Conservation (phyloP, 2,888 invertebrate genomes). For the Noctua janthe region DNA sequence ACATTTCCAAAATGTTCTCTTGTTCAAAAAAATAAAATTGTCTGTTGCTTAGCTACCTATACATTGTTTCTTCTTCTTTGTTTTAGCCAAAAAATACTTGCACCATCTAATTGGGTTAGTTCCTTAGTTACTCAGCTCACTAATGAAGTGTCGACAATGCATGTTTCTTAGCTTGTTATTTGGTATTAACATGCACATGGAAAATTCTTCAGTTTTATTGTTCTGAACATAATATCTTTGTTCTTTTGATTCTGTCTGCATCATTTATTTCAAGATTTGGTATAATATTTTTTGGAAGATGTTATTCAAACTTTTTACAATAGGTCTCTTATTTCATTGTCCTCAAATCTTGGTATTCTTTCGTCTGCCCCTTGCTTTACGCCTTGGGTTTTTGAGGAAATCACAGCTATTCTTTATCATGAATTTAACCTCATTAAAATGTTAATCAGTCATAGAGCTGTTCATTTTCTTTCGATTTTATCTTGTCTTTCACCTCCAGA, state of each 20-base stretch:
- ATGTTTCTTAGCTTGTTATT: background rate
- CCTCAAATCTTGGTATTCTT: background rate
- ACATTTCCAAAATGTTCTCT: background rate
- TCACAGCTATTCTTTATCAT: background rate
- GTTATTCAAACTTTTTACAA: background rate
- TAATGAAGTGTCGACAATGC: slow-evolving; percentile 24
- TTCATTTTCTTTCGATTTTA: background rate
- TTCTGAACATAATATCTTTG: background rate
- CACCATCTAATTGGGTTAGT: background rate
- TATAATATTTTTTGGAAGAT: background rate
- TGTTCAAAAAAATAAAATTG: background rate
- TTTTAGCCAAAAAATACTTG: background rate
- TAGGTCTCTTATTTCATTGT: background rate
- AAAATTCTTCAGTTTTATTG: background rate
- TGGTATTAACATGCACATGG: slow-evolving; percentile 19
- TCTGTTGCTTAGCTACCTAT: background rate
- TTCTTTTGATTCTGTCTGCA: background rate
- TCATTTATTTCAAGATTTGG: slow-evolving; percentile 7
- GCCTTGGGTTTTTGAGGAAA: background rate
- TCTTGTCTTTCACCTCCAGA: background rate
- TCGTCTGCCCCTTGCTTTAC: background rate
- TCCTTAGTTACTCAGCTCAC: background rate
- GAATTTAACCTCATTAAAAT: background rate
- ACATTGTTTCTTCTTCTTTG: background rate
- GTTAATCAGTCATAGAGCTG: background rate